A percentile compares a stretch with the other conserved stretches of the same genome.
Evolutionary conservation across 2,113 vertebrate species (phyloP).

Genomic region (Chauna torquata): DNA sequence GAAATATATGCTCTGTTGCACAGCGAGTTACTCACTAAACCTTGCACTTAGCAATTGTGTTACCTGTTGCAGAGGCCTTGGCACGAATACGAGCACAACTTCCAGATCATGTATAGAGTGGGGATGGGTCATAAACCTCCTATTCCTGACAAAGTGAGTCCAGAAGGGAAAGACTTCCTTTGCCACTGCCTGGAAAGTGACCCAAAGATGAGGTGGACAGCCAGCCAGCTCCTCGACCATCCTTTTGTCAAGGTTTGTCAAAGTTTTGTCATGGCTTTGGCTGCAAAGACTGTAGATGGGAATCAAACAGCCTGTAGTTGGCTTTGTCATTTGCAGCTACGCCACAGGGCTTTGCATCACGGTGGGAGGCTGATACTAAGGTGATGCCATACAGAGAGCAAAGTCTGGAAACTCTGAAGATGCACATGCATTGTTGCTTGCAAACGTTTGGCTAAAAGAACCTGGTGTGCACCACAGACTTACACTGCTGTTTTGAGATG

Average conservation of each 20-base stretch:
- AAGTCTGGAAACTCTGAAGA: neutral
- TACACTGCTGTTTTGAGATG: neutral
- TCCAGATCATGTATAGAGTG: slow-evolving; percentile 99
- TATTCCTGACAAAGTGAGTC: slow-evolving; percentile 94
- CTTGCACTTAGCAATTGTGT: neutral
- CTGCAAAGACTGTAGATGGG: neutral
- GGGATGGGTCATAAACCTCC: slow-evolving; percentile 99
- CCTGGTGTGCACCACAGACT: neutral
- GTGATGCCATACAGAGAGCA: neutral
- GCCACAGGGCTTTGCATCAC: neutral
- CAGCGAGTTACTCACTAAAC: neutral
- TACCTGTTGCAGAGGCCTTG: slow-evolving; percentile 87
- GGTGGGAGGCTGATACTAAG: neutral
- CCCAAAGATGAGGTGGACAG: slow-evolving; percentile 93
- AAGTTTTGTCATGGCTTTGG: neutral
- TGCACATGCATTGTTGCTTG: neutral
- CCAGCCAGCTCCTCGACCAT: slow-evolving; percentile 96
- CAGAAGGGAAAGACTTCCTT: slow-evolving; percentile 96
- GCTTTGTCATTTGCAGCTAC: neutral
- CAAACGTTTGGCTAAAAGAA: neutral
- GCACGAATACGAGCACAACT: slow-evolving; percentile 99
- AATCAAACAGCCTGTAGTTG: neutral
- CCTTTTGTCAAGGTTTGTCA: slow-evolving; percentile 95
- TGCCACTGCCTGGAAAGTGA: slow-evolving; percentile 96
- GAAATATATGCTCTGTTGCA: neutral